phyloP scores from a whole-genome alignment of 2,797 vertebrate species.

The Erpetoichthys calabaricus region DNA sequence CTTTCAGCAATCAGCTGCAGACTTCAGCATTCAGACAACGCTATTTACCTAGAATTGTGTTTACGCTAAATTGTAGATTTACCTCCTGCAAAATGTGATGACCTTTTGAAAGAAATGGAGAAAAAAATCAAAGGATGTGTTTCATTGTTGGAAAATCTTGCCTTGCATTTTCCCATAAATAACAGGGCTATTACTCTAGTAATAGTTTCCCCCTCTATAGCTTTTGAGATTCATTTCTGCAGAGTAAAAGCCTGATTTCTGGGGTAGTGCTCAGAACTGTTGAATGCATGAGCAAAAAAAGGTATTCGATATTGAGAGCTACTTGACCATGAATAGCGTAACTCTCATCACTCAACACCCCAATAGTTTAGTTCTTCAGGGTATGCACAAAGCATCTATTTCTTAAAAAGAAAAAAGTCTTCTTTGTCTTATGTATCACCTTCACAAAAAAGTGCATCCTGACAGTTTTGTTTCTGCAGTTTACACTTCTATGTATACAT shows the following conservation, averaged over 20 bases:
- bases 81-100: not conserved
- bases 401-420: no score
- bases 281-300: not conserved
- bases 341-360: not conserved
- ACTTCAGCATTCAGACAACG: not conserved
- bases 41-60: slow-evolving; percentile 2
- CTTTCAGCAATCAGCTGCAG: not conserved
- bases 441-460: no score
- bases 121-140: slow-evolving; percentile 3
- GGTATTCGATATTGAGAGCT: not conserved
- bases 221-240: not conserved
- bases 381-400: no score
- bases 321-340: not conserved
- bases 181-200: slow-evolving; percentile 1
- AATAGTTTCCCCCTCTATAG: not conserved
- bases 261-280: not conserved
- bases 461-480: no score
- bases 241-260: not conserved
- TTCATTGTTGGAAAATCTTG: slow-evolving; percentile 3
- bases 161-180: slow-evolving; percentile 2
- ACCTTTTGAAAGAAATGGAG: not conserved
- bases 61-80: slow-evolving; percentile 3
- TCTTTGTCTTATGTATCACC: no score
- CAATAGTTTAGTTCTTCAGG: no score
- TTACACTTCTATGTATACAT: no score